phyloP scores from a whole-genome alignment of 1,140 invertebrate species.

The Colletes gigas region DNA sequence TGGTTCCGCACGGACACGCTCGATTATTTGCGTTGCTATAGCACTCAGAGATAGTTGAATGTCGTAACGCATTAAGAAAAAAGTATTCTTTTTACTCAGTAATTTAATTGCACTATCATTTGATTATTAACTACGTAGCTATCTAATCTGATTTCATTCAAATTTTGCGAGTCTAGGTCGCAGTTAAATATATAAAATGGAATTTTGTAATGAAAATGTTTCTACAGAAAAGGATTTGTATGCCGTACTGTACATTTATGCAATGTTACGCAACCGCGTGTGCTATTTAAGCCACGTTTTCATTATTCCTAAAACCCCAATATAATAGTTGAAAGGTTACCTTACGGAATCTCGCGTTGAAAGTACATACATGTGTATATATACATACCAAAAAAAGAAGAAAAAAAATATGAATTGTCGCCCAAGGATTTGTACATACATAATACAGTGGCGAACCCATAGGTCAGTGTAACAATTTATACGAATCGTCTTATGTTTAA shows the following conservation, averaged over 20 bases:
- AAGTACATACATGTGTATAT: constrained; percentile 48
- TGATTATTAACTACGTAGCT: constrained; percentile 10
- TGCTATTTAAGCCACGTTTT: constrained; percentile 1
- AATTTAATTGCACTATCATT: constrained; percentile 21
- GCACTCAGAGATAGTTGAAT: neutral
- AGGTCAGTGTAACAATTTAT: constrained; percentile 32
- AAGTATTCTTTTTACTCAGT: constrained; percentile 29
- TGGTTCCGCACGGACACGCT: neutral
- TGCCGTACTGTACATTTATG: constrained; percentile 22
- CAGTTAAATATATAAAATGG: constrained; percentile 4
- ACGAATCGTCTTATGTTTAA: constrained; percentile 26
- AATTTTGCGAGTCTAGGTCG: constrained; percentile 3
- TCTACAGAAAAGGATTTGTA: constrained; percentile 19
- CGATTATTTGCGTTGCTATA: constrained; percentile 10
- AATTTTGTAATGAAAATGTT: constrained; percentile 16
- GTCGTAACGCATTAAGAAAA: constrained; percentile 4
- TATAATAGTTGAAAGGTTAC: constrained; percentile 29
- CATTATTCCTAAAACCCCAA: constrained; percentile 23
- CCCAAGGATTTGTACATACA: constrained; percentile 42
- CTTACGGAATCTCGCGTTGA: constrained; percentile 30
- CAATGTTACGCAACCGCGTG: constrained; percentile 18
- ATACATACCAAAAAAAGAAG: constrained; percentile 35
- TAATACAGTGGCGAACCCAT: constrained; percentile 15
- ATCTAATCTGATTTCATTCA: neutral
- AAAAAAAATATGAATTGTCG: constrained; percentile 28